Conservation (phyloP, 2,888 invertebrate species). For the Trichacis sp. region DNA sequence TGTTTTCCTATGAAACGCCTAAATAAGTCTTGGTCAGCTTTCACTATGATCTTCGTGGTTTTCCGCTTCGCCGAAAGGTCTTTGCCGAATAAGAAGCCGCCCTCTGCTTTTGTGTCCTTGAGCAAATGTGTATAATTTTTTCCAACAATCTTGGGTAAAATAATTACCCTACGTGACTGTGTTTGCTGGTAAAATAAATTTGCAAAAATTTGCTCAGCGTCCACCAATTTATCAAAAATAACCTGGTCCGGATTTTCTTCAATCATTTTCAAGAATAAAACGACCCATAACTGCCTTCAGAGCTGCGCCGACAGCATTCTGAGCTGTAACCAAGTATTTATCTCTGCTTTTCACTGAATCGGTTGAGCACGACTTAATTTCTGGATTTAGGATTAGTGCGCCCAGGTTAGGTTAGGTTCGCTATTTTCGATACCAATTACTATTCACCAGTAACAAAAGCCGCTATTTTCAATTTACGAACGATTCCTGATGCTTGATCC, state of each 20-base stretch:
- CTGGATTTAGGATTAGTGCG: neutral
- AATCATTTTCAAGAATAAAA: neutral
- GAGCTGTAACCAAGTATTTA: neutral
- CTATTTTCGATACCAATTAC: too few relatives aligned
- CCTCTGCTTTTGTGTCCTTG: too few relatives aligned
- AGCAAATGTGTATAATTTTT: too few relatives aligned
- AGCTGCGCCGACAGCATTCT: neutral
- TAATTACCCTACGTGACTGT: neutral
- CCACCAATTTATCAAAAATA: neutral
- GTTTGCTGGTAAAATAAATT: neutral
- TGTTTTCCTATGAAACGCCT: too few relatives aligned
- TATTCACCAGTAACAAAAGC: too few relatives aligned
- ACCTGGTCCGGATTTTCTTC: neutral
- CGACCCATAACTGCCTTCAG: neutral
- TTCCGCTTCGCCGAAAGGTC: neutral
- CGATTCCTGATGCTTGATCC: conserved; percentile 10
- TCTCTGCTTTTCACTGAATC: neutral
- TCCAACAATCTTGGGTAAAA: too few relatives aligned
- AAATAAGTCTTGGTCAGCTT: neutral
- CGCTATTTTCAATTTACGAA: conserved; percentile 6
- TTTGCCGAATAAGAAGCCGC: too few relatives aligned
- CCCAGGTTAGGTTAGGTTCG: too few relatives aligned
- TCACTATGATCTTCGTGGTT: neutral
- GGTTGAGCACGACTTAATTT: neutral
- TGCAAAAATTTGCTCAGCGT: neutral